Conservation (phyloP, 2,113 vertebrate species). For the Ailuropoda melanoleuca region DNA sequence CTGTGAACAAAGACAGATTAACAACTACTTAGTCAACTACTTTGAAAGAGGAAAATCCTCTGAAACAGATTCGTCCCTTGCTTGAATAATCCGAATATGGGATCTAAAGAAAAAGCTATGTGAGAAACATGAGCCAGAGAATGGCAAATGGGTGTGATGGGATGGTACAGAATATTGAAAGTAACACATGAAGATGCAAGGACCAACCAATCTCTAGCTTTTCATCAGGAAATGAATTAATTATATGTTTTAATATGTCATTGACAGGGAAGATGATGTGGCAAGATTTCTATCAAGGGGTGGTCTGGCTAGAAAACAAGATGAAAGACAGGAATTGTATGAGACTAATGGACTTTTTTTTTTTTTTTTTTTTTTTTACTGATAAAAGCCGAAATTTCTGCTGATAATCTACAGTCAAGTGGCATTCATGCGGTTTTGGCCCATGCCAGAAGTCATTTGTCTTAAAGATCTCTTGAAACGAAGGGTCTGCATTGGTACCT, state of each 20-base stretch:
- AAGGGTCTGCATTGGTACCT: not conserved
- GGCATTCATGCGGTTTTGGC: not conserved
- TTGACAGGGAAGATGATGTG: not conserved
- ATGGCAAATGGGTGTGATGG: not conserved
- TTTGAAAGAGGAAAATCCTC: not conserved
- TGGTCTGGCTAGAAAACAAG: not conserved
- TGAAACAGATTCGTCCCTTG: not conserved
- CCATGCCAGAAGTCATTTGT: not conserved
- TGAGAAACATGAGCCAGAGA: not conserved
- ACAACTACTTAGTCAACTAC: not conserved
- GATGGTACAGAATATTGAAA: accelerated
- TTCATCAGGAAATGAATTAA: not conserved
- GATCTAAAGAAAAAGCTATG: not conserved
- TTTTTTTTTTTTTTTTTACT: not conserved
- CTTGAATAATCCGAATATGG: not conserved
- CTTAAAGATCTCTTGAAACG: not conserved
- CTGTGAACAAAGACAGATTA: not conserved
- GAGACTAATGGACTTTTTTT: not conserved
- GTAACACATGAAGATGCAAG: accelerated
- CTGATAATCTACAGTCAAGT: not conserved
- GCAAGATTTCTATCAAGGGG: not conserved
- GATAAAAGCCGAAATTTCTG: not conserved
- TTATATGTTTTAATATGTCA: not conserved
- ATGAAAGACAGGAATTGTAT: not conserved
- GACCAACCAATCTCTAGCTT: not conserved